These are phyloP conservation scores for Frankliniella fusca DNA, from an alignment of 2,888 invertebrate species.

Conservation along the genomic window DNA sequence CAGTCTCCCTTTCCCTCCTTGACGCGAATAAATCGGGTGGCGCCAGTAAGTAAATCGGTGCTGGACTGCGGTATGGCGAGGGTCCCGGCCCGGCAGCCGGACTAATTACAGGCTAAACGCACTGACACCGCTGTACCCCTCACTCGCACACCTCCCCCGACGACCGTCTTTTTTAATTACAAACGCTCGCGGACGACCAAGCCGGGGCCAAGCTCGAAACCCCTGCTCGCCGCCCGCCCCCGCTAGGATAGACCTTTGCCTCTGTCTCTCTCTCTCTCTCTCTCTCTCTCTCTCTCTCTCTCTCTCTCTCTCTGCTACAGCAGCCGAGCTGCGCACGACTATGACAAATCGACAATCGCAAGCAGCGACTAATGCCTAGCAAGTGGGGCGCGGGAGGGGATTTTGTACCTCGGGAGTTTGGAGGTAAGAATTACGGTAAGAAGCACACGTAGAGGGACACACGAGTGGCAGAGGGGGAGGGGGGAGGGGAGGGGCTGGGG, in stretches of 20 bases:
- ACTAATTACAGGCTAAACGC: constrained; percentile 18
- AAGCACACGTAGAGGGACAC: no score
- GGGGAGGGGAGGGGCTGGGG: not conserved
- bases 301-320: not conserved
- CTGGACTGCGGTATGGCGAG: not conserved
- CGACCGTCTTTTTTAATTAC: constrained; percentile 9
- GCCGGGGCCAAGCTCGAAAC: not conserved
- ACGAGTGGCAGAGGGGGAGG: not conserved
- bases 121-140: not conserved
- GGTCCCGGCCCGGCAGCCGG: not conserved
- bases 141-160: not conserved
- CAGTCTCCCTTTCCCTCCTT: not conserved
- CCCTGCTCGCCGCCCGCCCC: not conserved
- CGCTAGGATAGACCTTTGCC: not conserved
- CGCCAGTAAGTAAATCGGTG: constrained; percentile 19
- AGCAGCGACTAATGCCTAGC: not conserved
- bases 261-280: not conserved
- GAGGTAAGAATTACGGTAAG: no score
- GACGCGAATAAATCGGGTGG: constrained; percentile 7
- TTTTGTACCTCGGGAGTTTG: no score
- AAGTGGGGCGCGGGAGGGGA: not conserved
- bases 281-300: not conserved
- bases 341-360: constrained; percentile 16
- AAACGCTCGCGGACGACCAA: not conserved
- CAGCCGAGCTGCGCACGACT: not conserved